Conservation (phyloP, 2,888 invertebrate genomes). For the Philereme transversata region DNA sequence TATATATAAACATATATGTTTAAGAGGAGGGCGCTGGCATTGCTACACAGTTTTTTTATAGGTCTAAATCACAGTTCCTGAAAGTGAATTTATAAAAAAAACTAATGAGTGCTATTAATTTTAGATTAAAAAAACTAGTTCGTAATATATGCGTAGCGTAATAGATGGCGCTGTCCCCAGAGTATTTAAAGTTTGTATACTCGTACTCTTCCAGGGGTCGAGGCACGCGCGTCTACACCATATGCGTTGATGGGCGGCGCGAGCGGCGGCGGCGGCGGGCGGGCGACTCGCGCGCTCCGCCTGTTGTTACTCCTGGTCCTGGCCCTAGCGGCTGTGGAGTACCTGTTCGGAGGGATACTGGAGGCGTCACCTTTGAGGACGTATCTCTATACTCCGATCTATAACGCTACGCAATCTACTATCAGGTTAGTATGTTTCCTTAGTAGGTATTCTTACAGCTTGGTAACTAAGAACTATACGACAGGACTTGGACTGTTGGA, state of each 20-base stretch:
- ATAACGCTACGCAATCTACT: slow-evolving; percentile 71
- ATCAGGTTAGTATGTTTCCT: slow-evolving; percentile 49
- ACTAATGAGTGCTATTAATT: no score
- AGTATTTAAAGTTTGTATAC: background rate
- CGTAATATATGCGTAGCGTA: no score
- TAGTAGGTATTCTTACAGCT: no score
- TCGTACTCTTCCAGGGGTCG: slow-evolving; percentile 46
- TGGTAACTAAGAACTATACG: no score
- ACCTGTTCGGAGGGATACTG: slow-evolving; percentile 86
- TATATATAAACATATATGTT: no score
- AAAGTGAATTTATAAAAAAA: no score
- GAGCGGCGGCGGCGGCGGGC: slow-evolving; percentile 75
- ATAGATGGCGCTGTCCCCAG: no score
- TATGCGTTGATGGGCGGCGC: slow-evolving; percentile 77
- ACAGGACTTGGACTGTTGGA: no score
- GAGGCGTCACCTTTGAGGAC: slow-evolving; percentile 80
- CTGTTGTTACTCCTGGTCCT: slow-evolving; percentile 82
- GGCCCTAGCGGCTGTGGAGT: slow-evolving; percentile 87
- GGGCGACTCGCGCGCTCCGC: slow-evolving; percentile 78
- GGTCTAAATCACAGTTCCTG: no score
- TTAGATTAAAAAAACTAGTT: no score
- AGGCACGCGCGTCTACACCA: slow-evolving; percentile 49
- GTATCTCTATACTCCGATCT: slow-evolving; percentile 75
- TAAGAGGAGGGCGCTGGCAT: no score
- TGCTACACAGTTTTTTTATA: no score